Evolutionary conservation across 1,140 invertebrate genomes (phyloP).

Genomic region (Aphidius ervi): DNA sequence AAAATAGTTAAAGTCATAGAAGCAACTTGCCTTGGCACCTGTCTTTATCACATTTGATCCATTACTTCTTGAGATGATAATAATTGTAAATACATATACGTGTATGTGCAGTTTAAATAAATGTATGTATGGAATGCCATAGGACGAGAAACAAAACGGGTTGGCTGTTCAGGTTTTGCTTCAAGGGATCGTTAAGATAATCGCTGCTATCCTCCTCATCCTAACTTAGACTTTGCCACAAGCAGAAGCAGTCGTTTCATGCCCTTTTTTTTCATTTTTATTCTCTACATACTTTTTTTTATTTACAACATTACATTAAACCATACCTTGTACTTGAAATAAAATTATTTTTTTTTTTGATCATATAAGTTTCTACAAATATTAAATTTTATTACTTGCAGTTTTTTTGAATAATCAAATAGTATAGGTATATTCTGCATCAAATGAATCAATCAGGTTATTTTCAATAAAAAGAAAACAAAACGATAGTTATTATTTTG

Average conservation of each 20-base stretch:
- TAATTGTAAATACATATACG: too few relatives aligned
- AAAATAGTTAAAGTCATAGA: background rate
- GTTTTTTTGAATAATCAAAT: too few relatives aligned
- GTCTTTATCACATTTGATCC: too few relatives aligned
- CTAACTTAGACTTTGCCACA: slow-evolving; percentile 47
- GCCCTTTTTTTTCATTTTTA: slow-evolving; percentile 8
- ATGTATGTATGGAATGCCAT: slow-evolving; percentile 12
- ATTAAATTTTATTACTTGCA: too few relatives aligned
- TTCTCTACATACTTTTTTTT: background rate
- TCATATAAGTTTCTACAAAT: too few relatives aligned
- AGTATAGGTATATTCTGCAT: too few relatives aligned
- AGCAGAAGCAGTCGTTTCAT: slow-evolving; percentile 12
- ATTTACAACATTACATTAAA: slow-evolving; percentile 15
- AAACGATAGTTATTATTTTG: too few relatives aligned
- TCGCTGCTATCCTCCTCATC: slow-evolving; percentile 50
- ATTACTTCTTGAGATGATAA: too few relatives aligned
- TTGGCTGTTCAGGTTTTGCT: slow-evolving; percentile 52
- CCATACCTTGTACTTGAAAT: background rate
- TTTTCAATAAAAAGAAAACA: too few relatives aligned
- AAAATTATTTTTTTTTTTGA: too few relatives aligned
- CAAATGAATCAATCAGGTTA: too few relatives aligned
- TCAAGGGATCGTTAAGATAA: slow-evolving; percentile 53
- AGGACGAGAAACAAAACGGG: slow-evolving; percentile 32
- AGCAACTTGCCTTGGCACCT: too few relatives aligned
- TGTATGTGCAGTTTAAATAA: background rate